Base-by-base conservation (phyloP, 2,113 vertebrate species). In the Rhegmatorhina hoffmannsi region DNA sequence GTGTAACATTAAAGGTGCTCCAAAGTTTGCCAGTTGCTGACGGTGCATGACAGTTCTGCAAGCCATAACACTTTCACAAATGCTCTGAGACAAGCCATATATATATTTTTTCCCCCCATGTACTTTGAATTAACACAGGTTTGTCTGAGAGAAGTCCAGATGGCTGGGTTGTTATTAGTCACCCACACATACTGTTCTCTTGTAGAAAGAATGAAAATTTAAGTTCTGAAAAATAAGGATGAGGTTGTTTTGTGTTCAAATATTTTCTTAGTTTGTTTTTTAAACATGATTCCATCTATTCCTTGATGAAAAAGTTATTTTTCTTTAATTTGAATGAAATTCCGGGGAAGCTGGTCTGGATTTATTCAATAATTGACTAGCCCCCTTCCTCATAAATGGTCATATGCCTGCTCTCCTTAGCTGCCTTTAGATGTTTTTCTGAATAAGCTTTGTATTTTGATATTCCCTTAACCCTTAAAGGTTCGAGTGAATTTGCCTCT, bases 1-100 rank as follows among this genome's bases (percentile, higher is more conserved):
- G 92, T 78, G 83, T 89, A 93, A 96, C 88, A 90, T 96, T 96
- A 96, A 92, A 90, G 88, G 80, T 95, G 53, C 62, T 92, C 68
- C 94, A 21, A 95, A 90, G 64, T 89, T 92, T 92, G 47, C 64
- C 46, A 19, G 67, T 91, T 96, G 96, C 95, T 96, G 93, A 96
- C 36, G 2, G 60, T 89, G 95, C 92, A 64, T 53, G 72, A 53
- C 69, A 89, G 80, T 95, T 95, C 75, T 95, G 94, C 94, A 87
- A 68, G 93, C 73, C 80, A 46, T 84, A 92, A 95, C 88, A 79
- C 34, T 94, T 93, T 90, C 73, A 80, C 53, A 74, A 95, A 90
- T 81, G 83, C 62, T 96, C 64, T 62, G 63, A 89, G 93, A 56
- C 44, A 94, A 53, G 69, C 58, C 55, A 53, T 55, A 73, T 62